Evolutionary conservation across 2,797 vertebrate genomes (phyloP), one percentile per base, ranked within the genome.

Genomic region (Remorina albescens): DNA sequence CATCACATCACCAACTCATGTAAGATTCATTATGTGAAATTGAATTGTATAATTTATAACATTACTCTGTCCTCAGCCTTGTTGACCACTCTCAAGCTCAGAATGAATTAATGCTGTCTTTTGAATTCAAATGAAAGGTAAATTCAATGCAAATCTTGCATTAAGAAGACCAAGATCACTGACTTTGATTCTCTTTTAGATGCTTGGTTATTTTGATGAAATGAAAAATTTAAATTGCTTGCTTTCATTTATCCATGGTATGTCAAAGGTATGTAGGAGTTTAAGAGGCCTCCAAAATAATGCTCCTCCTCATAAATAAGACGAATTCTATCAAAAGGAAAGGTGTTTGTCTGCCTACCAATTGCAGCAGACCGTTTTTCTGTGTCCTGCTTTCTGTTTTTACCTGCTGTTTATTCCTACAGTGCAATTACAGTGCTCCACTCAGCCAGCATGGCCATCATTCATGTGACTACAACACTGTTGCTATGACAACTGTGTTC

Each of bases 401-500:
- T 68, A 61, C 67, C 74, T 74, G 71, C 70, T 80, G 71, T 82
- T 86, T 86, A 84, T 87, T 89, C 84, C 82, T 66, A 62, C 74
- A 42, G 76, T 1, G 46, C 87, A 90, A 91, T 89, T 92, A 90
- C 84, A 72, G 72, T 57, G 68, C 76, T 84, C 67, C 77, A 62
- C 80, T 87, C 64, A 30, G 83, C 80, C 74, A 18, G 67, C 54
- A 11, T 58, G 54, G 68, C 91, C 68, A 85, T 89, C 83, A 65
- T 69, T 92, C 83, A 88, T 89, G 88, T 85, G 81, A 91, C 90
- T 86, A 85, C 59, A 68, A 81, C 64, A 62, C 65, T 21, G 91
- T 93, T 92, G 71, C 91, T 62, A 86, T 76, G 82, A 88, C 74
- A 82, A 93, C 87, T 16, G 1, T 34, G n/a, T 41, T 66, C 64